Percentiles rank a stretch among this genome's conserved stretches.
Evolutionary conservation across 2,113 vertebrate genomes (phyloP).

Genomic region (Boulengeromyrus knoepffleri): DNA sequence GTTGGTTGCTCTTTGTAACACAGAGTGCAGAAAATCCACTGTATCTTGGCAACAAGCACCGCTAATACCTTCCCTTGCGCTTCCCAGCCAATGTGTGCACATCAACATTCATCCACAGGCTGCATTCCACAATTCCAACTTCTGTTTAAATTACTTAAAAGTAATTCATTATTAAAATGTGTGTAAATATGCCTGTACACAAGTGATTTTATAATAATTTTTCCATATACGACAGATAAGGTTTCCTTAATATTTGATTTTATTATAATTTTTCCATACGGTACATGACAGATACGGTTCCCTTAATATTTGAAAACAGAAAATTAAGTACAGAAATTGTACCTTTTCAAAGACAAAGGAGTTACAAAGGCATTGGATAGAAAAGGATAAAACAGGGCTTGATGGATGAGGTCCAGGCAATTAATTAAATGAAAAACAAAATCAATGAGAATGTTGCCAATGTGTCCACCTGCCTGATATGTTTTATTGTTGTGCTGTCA

Average conservation of each 20-base stretch:
- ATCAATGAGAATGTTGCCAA: background rate
- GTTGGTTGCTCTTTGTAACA: constrained; percentile 8
- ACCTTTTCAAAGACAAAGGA: background rate
- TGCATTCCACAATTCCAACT: background rate
- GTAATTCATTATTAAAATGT: background rate
- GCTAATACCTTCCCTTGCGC: background rate
- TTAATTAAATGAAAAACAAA: constrained; percentile 8
- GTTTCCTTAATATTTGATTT: background rate
- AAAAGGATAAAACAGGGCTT: background rate
- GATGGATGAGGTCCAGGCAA: background rate
- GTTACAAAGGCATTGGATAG: background rate
- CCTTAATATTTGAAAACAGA: background rate
- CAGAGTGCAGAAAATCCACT: background rate
- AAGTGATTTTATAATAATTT: background rate
- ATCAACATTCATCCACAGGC: background rate
- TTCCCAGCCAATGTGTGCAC: background rate
- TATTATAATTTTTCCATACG: background rate
- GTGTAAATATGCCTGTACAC: background rate
- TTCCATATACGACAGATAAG: background rate
- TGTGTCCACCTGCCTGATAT: background rate
- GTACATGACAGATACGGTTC: background rate
- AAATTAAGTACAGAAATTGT: background rate
- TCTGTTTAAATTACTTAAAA: background rate
- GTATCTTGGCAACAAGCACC: constrained; percentile 16
- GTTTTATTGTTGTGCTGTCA: background rate